These are phyloP conservation scores for Megaceryle alcyon DNA, from an alignment of 2,797 vertebrate species.

Conservation along the genomic window DNA sequence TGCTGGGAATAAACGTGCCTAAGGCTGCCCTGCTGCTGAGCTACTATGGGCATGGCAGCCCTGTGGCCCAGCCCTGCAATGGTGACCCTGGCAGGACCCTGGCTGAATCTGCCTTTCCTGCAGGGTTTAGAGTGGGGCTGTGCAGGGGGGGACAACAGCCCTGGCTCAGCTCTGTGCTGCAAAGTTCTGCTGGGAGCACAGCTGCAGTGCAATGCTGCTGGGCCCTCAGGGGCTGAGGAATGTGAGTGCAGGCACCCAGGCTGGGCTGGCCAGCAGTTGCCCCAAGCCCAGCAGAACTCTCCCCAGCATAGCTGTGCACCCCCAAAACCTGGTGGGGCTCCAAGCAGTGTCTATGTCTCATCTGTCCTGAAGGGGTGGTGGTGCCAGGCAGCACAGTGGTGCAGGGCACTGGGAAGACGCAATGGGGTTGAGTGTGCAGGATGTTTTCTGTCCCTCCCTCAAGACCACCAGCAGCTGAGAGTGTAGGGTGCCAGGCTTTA, in stretches of 20 bases:
- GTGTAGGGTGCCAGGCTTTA: background rate
- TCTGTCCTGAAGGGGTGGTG: background rate
- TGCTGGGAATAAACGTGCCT: background rate
- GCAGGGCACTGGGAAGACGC: background rate
- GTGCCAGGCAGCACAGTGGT: background rate
- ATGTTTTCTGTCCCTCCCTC: background rate
- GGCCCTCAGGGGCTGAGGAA: background rate
- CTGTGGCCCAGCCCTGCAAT: background rate
- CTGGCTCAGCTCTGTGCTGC: background rate
- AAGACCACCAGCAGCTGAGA: background rate
- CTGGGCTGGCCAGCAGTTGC: background rate
- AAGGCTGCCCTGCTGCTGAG: fast-evolving
- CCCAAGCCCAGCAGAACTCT: background rate
- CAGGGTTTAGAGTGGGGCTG: background rate
- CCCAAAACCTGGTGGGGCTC: background rate
- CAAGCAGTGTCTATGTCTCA: fast-evolving
- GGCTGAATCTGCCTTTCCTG: background rate
- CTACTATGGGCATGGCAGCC: background rate
- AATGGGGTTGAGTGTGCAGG: fast-evolving
- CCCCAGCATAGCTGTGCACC: background rate
- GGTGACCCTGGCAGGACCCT: background rate
- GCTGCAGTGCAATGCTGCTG: background rate
- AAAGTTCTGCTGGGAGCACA: background rate
- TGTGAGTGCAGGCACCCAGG: background rate
- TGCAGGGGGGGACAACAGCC: background rate